A percentile compares a stretch with the other conserved stretches of the same genome.
Conservation (phyloP, 1,140 invertebrate species). For the Trichonephila inaurata region DNA sequence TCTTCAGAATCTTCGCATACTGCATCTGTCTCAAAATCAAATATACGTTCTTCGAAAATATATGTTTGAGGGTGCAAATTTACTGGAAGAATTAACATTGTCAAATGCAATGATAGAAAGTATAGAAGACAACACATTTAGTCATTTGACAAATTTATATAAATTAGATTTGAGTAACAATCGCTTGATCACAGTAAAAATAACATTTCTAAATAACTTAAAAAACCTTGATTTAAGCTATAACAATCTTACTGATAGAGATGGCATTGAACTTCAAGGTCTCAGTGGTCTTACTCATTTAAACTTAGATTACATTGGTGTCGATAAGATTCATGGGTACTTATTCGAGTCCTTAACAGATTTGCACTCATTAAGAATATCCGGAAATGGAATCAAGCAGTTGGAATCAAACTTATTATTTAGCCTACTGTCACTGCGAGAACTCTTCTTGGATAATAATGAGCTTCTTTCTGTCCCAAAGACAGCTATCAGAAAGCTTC, state of each 20-base stretch:
- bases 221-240: slow-evolving; percentile 51
- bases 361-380: slow-evolving; percentile 86
- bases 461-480: slow-evolving; percentile 87
- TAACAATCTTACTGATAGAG: slow-evolving; percentile 70
- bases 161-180: slow-evolving; percentile 88
- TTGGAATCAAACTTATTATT: slow-evolving; percentile 83
- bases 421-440: slow-evolving; percentile 83
- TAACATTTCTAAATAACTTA: slow-evolving; percentile 72
- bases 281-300: slow-evolving; percentile 59
- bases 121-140: slow-evolving; percentile 86
- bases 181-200: slow-evolving; percentile 81
- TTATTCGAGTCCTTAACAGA: slow-evolving; percentile 83
- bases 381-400: slow-evolving; percentile 85
- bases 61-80: slow-evolving; percentile 85
- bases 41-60: slow-evolving; percentile 79
- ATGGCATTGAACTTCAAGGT: slow-evolving; percentile 78
- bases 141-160: slow-evolving; percentile 85
- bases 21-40: slow-evolving; percentile 85
- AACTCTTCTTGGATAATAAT: slow-evolving; percentile 88
- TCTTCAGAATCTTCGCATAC: slow-evolving; percentile 83
- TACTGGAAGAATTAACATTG: slow-evolving; percentile 84
- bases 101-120: slow-evolving; percentile 84
- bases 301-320: slow-evolving; percentile 66
- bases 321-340: slow-evolving; percentile 65
- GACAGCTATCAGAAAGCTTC: slow-evolving; percentile 87